These are phyloP conservation scores for Pelobates fuscus DNA, from an alignment of 2,113 vertebrate genomes.

Conservation along the genomic window DNA sequence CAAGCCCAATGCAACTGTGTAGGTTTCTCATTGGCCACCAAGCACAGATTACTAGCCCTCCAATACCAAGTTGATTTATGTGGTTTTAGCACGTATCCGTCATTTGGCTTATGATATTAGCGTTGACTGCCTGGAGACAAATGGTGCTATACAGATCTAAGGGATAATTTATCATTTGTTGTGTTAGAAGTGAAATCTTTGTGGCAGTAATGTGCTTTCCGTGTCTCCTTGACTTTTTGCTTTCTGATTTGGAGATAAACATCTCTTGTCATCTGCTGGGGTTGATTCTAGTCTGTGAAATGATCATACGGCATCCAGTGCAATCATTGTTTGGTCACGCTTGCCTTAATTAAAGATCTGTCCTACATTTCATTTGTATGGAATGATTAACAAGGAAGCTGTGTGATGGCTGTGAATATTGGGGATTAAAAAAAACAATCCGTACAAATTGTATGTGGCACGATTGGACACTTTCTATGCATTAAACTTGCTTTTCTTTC, in stretches of 20 bases:
- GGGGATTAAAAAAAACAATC: no score
- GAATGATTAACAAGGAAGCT: not conserved
- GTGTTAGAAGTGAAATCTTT: no score
- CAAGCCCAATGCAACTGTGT: not conserved
- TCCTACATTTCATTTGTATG: not conserved
- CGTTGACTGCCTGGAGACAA: no score
- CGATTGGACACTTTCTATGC: no score
- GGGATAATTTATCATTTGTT: no score
- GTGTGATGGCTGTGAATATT: constrained; percentile 1
- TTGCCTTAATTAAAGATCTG: constrained; percentile 31
- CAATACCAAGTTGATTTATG: not conserved
- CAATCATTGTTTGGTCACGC: constrained; percentile 29
- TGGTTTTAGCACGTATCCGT: not conserved
- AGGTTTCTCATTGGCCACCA: not conserved
- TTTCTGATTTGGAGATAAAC: no score
- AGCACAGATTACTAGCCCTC: not conserved
- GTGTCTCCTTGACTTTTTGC: no score
- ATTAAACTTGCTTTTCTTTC: no score
- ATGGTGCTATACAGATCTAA: no score
- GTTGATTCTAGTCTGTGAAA: constrained; percentile 18
- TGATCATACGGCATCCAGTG: constrained; percentile 7
- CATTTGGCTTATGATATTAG: no score
- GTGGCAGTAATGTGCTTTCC: no score
- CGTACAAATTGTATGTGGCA: no score
- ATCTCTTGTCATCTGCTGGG: not conserved